These are phyloP conservation scores for Tadarida brasiliensis DNA, from an alignment of 2,797 vertebrate genomes.

Conservation along the genomic window DNA sequence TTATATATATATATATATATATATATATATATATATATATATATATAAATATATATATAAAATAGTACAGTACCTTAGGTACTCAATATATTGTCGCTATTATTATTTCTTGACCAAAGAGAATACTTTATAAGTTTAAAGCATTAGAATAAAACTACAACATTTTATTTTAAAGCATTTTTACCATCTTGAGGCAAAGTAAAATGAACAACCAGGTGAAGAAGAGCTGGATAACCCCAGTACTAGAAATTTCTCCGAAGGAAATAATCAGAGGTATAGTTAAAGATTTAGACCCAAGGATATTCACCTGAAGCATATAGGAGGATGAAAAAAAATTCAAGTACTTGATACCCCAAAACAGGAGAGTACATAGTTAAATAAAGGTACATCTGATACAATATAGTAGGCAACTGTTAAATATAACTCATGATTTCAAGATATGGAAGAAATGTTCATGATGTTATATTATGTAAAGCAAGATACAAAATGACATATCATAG, in stretches of 20 bases:
- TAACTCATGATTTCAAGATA: conserved; percentile 33
- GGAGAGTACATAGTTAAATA: not conserved
- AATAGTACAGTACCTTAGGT: not conserved
- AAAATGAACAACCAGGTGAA: conserved; percentile 23
- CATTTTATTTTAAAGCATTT: conserved; percentile 7
- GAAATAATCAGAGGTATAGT: not conserved
- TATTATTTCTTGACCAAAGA: conserved; percentile 37
- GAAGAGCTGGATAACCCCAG: not conserved
- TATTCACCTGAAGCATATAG: not conserved
- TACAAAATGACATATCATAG: not conserved
- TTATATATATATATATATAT: too few species aligned
- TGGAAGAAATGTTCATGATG: not conserved
- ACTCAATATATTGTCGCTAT: not conserved
- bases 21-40: too few species aligned
- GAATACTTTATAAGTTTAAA: conserved; percentile 27
- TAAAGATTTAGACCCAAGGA: conserved; percentile 23
- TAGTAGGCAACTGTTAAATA: not conserved
- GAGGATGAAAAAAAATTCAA: not conserved
- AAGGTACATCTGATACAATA: not conserved
- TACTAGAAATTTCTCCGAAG: conserved; percentile 1
- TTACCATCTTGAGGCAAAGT: conserved; percentile 13
- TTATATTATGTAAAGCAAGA: conserved; percentile 15
- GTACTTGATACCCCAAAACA: not conserved
- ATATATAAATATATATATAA: not conserved
- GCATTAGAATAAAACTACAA: not conserved